Evolutionary conservation across 2,888 invertebrate species (phyloP), one percentile per base, ranked within the genome.

Genomic region (Homarus gammarus): DNA sequence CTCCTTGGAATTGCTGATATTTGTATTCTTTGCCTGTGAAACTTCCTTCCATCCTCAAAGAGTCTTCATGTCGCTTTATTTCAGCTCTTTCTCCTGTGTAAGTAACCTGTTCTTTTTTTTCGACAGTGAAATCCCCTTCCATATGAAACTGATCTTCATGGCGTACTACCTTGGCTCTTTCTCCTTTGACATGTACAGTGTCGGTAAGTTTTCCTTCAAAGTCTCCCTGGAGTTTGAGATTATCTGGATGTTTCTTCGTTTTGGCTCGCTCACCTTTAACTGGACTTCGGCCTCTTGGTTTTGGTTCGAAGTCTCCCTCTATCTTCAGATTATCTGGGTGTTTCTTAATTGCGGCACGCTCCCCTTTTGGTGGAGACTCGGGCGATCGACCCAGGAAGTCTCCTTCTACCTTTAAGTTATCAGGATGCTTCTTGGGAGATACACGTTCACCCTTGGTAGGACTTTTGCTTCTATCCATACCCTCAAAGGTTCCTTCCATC

Each of bases 381-480:
- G 87, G 87, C 22, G 83, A 95, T n/a, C 84, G 77, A 5, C 95
- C 85, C 93, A 94, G 0, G 94, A 94, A 22, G 0, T 95, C 95
- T n/a, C 95, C 94, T 92, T 95, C 49, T 95, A 96, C 94, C 95
- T 94, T 95, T 92, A 94, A 93, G 84, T 75, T 92, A 86, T 86
- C 95, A 12, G 94, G 93, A 15, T 89, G 94, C 92, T 95, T 89
- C 64, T 89, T 88, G 27, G 78, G 77, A 40, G 81, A 75, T 70
- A 84, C 83, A 78, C 90, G 93, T 95, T 95, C 89, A 95, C 94
- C 92, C 94, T 95, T 92, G 95, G 95, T 95, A 0, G 31, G 86
- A 61, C 88, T 86, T 64, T 68, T 72, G n/a, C 87, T 77, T 56
- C 90, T 61, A 27, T 81, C 78, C 82, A 95, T 96, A 96, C 87